Base-by-base conservation (phyloP, 2,797 vertebrate species). In the Oreochromis mossambicus region DNA sequence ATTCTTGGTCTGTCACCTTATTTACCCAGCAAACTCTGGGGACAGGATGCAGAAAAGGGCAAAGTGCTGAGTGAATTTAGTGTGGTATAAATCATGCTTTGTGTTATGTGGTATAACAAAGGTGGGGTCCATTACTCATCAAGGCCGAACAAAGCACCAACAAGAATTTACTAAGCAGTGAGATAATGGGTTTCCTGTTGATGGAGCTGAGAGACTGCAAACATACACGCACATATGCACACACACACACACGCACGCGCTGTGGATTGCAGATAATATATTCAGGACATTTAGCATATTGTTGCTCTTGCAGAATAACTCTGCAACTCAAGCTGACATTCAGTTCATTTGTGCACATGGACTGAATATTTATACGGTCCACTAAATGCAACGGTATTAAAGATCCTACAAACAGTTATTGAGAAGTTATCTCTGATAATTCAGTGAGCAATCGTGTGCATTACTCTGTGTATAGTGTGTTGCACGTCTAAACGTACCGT, bases 111-210 rank as follows among this genome's bases (percentile, higher is more conserved):
- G 79, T 87, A 87, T 80, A 86, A 93, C 84, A 92, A 92, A 89
- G 83, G 86, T 85, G 84, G 87, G 21, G 86, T 84, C 82, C 79
- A 92, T 94, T 94, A 94, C 85, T 93, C 88, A 92, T 92, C 83
- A 83, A 85, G 88, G 88, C 21, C 70, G 81, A 92, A 92, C 91
- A 92, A 90, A 87, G 87, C 61, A 15, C 66, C 82, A 88, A 78
- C 6, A 3, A 89, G 78, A 73, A 80, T 89, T 94, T 87, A 88
- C 78, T 48, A 83, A 81, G 81, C 48, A 75, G 79, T 70, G 54
- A 84, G 63, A 92, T 90, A 93, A 92, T 91, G 79, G 81, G 52
- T 76, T 92, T 94, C 78, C 77, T 92, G 77, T 90, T 86, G 88
- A 90, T 87, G 79, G 55, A 88, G 54, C 58, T 48, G 43, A 85